Percentiles rank a stretch among this genome's conserved stretches.
phyloP scores from a whole-genome alignment of 1,140 invertebrate genomes.

The Bombus confusus region DNA sequence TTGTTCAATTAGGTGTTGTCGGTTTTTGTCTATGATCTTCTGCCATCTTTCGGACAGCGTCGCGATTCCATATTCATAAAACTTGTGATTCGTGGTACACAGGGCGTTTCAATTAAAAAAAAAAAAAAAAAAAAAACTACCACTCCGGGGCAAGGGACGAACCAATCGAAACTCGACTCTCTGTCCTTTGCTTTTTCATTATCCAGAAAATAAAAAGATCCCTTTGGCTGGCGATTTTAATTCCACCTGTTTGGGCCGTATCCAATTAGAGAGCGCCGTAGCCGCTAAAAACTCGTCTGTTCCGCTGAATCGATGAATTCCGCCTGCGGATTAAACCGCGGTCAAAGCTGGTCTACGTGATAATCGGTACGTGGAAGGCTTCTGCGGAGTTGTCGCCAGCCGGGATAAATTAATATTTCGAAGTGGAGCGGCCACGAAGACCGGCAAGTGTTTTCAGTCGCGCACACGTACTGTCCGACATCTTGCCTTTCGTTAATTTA shows the following conservation, averaged over 20 bases:
- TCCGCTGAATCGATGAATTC: conserved; percentile 24
- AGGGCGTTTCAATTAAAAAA: no score
- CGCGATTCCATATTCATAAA: no score
- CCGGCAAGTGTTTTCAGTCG: conserved; percentile 38
- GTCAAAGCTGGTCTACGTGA: conserved; percentile 8
- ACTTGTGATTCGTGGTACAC: no score
- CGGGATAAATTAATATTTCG: conserved; percentile 68
- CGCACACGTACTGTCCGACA: no score
- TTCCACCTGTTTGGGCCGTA: conserved; percentile 7
- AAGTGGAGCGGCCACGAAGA: conserved; percentile 62
- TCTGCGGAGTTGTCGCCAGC: neutral
- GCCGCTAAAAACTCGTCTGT: neutral
- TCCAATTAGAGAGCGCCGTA: conserved; percentile 1
- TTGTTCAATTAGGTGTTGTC: no score
- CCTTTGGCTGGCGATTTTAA: neutral
- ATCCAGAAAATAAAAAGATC: neutral
- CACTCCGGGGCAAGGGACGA: no score
- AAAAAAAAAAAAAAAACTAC: no score
- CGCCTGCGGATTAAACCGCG: neutral
- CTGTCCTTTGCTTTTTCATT: no score
- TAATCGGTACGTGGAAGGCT: conserved; percentile 20
- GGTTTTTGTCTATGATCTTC: no score
- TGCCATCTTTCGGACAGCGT: no score
- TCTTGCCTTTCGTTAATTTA: neutral
- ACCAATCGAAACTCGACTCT: no score